A percentile compares a stretch with the other conserved stretches of the same genome.
Conservation (phyloP, 1,140 invertebrate genomes). For the Cryptotermes secundus region DNA sequence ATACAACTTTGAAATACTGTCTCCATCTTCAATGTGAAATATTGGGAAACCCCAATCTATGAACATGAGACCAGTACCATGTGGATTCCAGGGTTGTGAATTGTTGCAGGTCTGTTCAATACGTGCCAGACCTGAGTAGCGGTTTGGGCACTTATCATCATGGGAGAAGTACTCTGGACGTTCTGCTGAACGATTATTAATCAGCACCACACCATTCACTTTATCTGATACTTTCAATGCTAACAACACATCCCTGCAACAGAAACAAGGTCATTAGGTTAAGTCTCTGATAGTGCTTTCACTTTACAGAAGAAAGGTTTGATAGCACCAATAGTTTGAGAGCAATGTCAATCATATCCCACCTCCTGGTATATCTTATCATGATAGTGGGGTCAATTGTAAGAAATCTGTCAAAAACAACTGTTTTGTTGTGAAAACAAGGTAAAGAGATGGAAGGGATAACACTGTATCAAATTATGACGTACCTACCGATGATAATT, state of each 20-base stretch:
- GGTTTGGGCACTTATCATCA: slow-evolving; percentile 83
- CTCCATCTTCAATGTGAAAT: slow-evolving; percentile 62
- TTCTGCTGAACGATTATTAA: slow-evolving; percentile 43
- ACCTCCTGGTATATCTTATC: too few species aligned
- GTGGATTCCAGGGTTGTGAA: slow-evolving; percentile 71
- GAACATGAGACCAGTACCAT: slow-evolving; percentile 70
- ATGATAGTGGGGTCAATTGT: too few species aligned
- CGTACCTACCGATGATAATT: too few species aligned
- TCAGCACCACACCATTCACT: slow-evolving; percentile 61
- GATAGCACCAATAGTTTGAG: too few species aligned
- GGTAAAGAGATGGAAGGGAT: too few species aligned
- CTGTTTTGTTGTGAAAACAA: too few species aligned
- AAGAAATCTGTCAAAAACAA: too few species aligned
- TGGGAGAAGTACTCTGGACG: slow-evolving; percentile 59
- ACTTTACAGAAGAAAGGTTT: too few species aligned
- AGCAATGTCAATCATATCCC: too few species aligned
- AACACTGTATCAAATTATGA: too few species aligned
- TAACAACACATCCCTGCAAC: slow-evolving; percentile 33
- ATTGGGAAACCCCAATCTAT: slow-evolving; percentile 83
- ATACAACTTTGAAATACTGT: background rate
- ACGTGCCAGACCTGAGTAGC: slow-evolving; percentile 58
- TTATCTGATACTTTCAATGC: slow-evolving; percentile 54
- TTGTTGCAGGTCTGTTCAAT: slow-evolving; percentile 46
- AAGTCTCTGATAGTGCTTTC: background rate
- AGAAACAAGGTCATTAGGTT: background rate